These are phyloP conservation scores for Hymenopus coronatus DNA, from an alignment of 2,888 invertebrate genomes.

Conservation along the genomic window DNA sequence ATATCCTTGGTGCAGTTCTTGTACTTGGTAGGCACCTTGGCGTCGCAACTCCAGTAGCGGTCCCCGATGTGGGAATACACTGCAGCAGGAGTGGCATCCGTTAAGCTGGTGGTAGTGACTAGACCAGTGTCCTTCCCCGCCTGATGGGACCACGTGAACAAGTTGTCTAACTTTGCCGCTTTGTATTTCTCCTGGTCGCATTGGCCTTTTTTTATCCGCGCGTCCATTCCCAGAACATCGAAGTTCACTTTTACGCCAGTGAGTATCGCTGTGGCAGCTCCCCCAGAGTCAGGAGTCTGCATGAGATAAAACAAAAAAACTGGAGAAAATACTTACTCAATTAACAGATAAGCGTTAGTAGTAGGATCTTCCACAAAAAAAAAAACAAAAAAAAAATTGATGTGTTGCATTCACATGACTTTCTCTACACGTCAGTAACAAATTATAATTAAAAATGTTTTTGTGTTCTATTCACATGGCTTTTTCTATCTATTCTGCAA, in stretches of 20 bases:
- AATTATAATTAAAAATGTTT: no score
- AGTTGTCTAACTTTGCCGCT: conserved; percentile 46
- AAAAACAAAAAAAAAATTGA: no score
- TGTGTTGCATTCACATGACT: no score
- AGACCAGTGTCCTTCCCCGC: conserved; percentile 60
- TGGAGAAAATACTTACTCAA: neutral
- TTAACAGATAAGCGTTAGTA: neutral
- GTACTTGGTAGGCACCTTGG: conserved; percentile 40
- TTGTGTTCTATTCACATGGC: no score
- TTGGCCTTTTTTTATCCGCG: conserved; percentile 44
- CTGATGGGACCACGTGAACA: conserved; percentile 59
- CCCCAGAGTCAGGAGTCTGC: conserved; percentile 64
- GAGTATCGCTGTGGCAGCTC: conserved; percentile 65
- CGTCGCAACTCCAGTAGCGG: conserved; percentile 61
- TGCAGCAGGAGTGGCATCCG: conserved; percentile 63
- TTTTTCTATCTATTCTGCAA: no score
- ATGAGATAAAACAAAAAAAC: neutral
- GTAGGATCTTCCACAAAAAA: neutral
- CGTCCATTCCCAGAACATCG: conserved; percentile 55
- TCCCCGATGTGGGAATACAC: conserved; percentile 56
- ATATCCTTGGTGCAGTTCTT: conserved; percentile 55
- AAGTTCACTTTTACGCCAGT: conserved; percentile 61
- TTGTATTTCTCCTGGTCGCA: conserved; percentile 47
- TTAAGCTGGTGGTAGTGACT: conserved; percentile 64
- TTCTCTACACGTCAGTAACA: no score